Percentiles rank a stretch among this genome's conserved stretches.
phyloP scores from a whole-genome alignment of 2,888 invertebrate genomes.

The Melieria omissa region DNA sequence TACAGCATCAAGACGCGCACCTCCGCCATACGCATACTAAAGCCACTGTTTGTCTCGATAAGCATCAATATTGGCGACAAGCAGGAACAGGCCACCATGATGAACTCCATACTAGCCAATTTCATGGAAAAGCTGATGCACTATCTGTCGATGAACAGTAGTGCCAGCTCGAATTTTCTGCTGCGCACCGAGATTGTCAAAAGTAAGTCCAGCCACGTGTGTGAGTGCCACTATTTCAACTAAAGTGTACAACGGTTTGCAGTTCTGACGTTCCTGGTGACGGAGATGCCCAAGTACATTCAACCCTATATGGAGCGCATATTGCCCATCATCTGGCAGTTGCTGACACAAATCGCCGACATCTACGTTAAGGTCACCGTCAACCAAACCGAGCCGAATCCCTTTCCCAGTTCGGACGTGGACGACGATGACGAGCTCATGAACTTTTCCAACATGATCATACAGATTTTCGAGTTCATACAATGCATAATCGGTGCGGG shows the following conservation, averaged over 20 bases:
- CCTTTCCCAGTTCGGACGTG: constrained; percentile 71
- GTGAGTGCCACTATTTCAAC: neutral
- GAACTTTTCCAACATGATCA: constrained; percentile 74
- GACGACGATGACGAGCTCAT: constrained; percentile 72
- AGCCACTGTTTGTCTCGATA: constrained; percentile 69
- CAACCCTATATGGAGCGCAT: constrained; percentile 72
- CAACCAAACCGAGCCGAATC: constrained; percentile 69
- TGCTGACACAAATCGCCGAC: constrained; percentile 75
- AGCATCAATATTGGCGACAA: constrained; percentile 66
- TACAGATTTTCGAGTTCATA: constrained; percentile 77
- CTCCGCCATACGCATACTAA: constrained; percentile 76
- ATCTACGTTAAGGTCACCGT: constrained; percentile 74
- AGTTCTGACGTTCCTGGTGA: constrained; percentile 73
- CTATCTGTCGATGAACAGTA: constrained; percentile 70
- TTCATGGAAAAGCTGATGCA: constrained; percentile 74
- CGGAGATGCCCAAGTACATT: constrained; percentile 73
- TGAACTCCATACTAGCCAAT: constrained; percentile 75
- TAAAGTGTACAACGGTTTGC: constrained; percentile 30
- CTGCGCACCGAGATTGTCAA: constrained; percentile 75
- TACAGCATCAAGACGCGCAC: constrained; percentile 72
- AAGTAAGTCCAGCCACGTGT: constrained; percentile 56
- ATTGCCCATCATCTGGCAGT: constrained; percentile 75
- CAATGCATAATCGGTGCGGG: constrained; percentile 71
- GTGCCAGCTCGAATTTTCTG: constrained; percentile 70
- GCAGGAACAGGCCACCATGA: constrained; percentile 70